Evolutionary conservation across 2,888 invertebrate species (phyloP), one percentile per base, ranked within the genome.

Genomic region (Apodemia zela): DNA sequence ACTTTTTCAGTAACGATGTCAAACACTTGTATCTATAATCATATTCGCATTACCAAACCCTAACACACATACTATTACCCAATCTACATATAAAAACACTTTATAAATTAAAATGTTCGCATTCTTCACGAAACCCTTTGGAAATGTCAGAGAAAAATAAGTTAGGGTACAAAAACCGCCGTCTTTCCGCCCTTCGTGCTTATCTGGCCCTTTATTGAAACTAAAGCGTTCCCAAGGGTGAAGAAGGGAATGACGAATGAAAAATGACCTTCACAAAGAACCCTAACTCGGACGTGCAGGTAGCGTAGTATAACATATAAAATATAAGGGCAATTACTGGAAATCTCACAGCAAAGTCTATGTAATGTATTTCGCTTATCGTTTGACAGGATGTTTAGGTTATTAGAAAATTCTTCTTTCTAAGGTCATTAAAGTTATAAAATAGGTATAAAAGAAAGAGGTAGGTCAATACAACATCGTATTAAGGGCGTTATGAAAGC

Each of bases 181-280:
- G 51, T 66, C 65, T 63, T 65, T 58, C 54, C 60, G 59, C 60
- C 60, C 63, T 51, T 51, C 42, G 11, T 62, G 61, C 61, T 63
- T 63, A 63, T 63, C 57, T 63, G 47, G 51, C 25, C 67, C 65
- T 66, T 69, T 69, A 69, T 68, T 69, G 67, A 64, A 68, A 69
- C 54, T 61, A 61, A 66, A 69, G 57, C 63, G 63, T 49, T 57
- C 67, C 65, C 65, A 29, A 58, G 66, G 59, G 68, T 61, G 38
- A 38, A 38, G 59, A 29, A 21, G 38, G 62, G 45, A 62, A 59
- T 61, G 60, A 51, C 42, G 47, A 66, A 61, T 69, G 67, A 66
- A 65, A 67, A 66, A 69, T 64, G 60, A 62, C 61, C 54, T 35
- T 60, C 18, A 61, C 45, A 38, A 38, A 38, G 57, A 60, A 17